phyloP scores from a whole-genome alignment of 2,113 vertebrate species.

The Atherinomorus stipes region DNA sequence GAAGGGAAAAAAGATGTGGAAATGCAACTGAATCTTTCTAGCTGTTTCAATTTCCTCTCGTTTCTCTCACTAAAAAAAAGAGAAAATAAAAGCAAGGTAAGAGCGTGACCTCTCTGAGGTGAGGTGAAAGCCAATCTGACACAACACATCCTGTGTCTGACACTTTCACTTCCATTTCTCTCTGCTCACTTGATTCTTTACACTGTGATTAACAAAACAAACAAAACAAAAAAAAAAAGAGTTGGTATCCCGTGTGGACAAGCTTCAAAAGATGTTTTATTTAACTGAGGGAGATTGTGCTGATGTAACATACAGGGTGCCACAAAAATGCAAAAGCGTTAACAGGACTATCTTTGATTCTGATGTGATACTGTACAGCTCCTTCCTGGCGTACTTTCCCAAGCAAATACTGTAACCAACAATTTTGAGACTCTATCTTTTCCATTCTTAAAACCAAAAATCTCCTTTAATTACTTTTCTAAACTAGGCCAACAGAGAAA shows the following conservation, averaged over 20 bases:
- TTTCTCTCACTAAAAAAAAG: not conserved
- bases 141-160: not conserved
- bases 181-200: not conserved
- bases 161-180: not conserved
- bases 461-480: too few species aligned
- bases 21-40: not conserved
- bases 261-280: not conserved
- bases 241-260: not conserved
- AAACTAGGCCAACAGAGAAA: too few species aligned
- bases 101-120: constrained; percentile 25
- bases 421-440: too few species aligned
- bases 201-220: not conserved
- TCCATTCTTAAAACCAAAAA: too few species aligned
- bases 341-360: not conserved
- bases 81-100: constrained; percentile 8
- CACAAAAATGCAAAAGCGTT: not conserved
- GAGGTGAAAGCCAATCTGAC: constrained; percentile 21
- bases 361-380: not conserved
- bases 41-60: constrained; percentile 16
- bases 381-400: too few species aligned
- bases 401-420: too few species aligned
- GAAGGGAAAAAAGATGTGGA: constrained; percentile 14
- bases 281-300: not conserved
- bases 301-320: not conserved
- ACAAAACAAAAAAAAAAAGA: not conserved